A percentile compares a stretch with the other conserved stretches of the same genome.
Conservation (phyloP, 1,140 invertebrate species). For the Nasonia vitripennis region DNA sequence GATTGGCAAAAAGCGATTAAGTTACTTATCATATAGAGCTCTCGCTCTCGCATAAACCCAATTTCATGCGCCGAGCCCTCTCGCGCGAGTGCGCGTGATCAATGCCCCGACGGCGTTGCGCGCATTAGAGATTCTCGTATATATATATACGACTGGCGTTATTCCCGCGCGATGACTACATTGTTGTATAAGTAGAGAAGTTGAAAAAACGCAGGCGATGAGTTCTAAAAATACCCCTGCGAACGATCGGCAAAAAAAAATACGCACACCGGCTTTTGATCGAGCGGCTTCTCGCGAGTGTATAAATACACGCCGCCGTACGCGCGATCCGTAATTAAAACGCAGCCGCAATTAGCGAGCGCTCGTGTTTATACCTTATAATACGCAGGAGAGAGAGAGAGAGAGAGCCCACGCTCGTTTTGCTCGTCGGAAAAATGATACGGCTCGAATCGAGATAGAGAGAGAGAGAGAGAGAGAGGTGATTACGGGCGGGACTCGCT, state of each 20-base stretch:
- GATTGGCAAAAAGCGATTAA: neutral
- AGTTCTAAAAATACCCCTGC: no score
- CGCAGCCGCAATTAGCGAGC: neutral
- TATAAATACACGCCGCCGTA: neutral
- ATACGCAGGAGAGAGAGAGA: neutral
- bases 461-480: neutral
- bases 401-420: no score
- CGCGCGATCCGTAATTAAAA: neutral
- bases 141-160: neutral
- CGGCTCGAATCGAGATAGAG: neutral
- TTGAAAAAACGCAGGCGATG: no score
- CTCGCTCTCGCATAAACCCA: neutral
- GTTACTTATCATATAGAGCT: constrained; percentile 15
- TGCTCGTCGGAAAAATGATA: neutral
- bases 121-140: neutral
- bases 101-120: neutral
- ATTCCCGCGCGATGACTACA: neutral
- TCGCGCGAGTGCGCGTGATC: neutral
- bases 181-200: no score
- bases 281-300: neutral
- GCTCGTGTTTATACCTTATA: neutral
- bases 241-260: neutral
- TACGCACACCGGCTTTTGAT: neutral
- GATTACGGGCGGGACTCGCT: neutral
- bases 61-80: constrained; percentile 30